A percentile compares a stretch with the other conserved stretches of the same genome.
phyloP scores from a whole-genome alignment of 2,797 vertebrate genomes.

The Crypturellus tataupa region DNA sequence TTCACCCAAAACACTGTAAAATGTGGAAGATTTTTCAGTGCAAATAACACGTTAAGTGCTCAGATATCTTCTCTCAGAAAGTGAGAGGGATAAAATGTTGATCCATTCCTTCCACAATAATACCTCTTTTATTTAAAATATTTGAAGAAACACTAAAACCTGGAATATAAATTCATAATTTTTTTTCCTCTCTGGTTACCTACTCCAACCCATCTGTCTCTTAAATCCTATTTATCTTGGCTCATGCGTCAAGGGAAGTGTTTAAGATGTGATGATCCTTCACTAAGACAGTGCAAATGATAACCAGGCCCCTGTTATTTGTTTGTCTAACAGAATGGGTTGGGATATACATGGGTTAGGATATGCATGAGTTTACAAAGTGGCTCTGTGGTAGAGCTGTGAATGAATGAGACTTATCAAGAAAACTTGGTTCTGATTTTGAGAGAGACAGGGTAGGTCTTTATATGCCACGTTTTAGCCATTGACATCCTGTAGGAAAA shows the following conservation, averaged over 20 bases:
- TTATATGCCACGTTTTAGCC: not conserved
- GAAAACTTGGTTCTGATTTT: not conserved
- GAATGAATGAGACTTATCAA: too few relatives aligned
- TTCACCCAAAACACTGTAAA: not conserved
- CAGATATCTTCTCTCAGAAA: not conserved
- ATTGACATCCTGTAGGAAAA: not conserved
- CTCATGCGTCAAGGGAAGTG: rapidly evolving
- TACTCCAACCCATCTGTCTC: not conserved
- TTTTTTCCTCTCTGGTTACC: not conserved
- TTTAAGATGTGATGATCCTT: not conserved
- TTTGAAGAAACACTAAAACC: not conserved
- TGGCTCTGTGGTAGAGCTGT: not conserved
- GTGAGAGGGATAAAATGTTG: not conserved
- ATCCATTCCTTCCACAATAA: not conserved
- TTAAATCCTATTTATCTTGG: not conserved
- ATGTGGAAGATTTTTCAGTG: not conserved
- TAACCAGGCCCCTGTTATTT: not conserved
- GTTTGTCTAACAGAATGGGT: not conserved
- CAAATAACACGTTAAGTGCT: not conserved
- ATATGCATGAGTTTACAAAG: not conserved
- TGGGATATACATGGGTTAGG: not conserved
- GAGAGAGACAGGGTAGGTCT: not conserved
- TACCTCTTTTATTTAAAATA: not conserved
- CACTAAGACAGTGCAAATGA: not conserved
- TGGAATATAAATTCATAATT: not conserved